Evolutionary conservation across 2,888 invertebrate species (phyloP).

Genomic region (Eupithecia subfuscata): DNA sequence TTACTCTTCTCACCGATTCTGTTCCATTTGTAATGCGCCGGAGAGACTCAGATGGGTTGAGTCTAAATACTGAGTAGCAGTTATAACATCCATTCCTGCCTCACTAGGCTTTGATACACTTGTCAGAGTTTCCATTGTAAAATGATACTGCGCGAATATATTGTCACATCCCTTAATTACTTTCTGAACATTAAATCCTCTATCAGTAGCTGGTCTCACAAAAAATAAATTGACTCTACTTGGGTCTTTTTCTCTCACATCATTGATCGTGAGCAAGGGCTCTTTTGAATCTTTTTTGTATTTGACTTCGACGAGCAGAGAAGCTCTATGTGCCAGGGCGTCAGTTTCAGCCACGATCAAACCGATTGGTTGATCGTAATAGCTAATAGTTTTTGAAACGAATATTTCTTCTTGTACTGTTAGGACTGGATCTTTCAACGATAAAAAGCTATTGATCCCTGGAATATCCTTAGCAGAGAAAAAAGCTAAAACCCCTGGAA

Average conservation of each 20-base stretch:
- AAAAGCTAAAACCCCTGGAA: slow-evolving; percentile 87
- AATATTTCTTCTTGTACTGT: slow-evolving; percentile 75
- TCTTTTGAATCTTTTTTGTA: slow-evolving; percentile 74
- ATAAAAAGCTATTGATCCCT: slow-evolving; percentile 84
- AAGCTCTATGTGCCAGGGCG: slow-evolving; percentile 83
- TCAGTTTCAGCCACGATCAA: slow-evolving; percentile 86
- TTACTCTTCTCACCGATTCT: slow-evolving; percentile 79
- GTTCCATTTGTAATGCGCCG: slow-evolving; percentile 78
- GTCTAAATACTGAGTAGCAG: slow-evolving; percentile 85
- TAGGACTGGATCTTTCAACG: slow-evolving; percentile 24
- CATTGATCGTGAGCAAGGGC: slow-evolving; percentile 62
- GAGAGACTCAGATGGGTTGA: slow-evolving; percentile 80
- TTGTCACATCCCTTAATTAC: slow-evolving; percentile 83
- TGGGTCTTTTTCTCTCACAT: slow-evolving; percentile 60
- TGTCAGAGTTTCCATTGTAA: slow-evolving; percentile 87
- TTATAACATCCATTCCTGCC: slow-evolving; percentile 86
- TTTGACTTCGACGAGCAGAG: slow-evolving; percentile 82
- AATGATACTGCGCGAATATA: slow-evolving; percentile 86
- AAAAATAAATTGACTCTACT: slow-evolving; percentile 55
- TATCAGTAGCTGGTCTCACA: slow-evolving; percentile 60
- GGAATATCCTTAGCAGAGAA: slow-evolving; percentile 87
- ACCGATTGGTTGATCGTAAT: slow-evolving; percentile 88
- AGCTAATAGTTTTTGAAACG: slow-evolving; percentile 80
- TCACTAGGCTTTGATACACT: slow-evolving; percentile 86
- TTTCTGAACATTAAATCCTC: slow-evolving; percentile 70